Evolutionary conservation across 2,797 vertebrate genomes (phyloP), one percentile per base, ranked within the genome.

Genomic region (Leuciscus waleckii): DNA sequence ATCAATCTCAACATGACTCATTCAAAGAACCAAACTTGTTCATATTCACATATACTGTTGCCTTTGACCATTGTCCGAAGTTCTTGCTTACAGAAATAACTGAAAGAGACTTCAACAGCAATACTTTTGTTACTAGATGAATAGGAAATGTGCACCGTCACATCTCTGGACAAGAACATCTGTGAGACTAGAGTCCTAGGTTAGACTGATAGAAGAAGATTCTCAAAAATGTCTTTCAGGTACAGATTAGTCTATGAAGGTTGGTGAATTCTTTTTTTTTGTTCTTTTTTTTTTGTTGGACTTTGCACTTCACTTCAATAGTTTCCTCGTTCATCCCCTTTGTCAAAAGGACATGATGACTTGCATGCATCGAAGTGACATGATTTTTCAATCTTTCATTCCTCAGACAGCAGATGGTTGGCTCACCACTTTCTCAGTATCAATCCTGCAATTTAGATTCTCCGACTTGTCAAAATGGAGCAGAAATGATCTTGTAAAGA

Each of bases 221-320:
- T 75, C 61, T 78, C 71, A 58, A 70, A 69, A 85, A 49, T 73
- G 84, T 80, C 74, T 80, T 67, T n/a, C 81, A 88, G 73, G 73
- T 85, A 68, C 70, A 70, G 61, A 76, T 70, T 43, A 58, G 49
- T 82, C 73, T 80, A 65, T 29, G 77, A 43, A 85, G 49, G 43
- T 54, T 83, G 35, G 46, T 41, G 39, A 71, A 35, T 35, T 35
- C 4, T 35, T 35, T 35, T 35, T 35, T 32, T 16, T 49, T 16
- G 58, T 35, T 78, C 56, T 29, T 19, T 81, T 56, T 5, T 19
- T 14, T 81, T 49, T 6, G 46, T 46, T 26, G 39, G 39, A n/a
- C 56, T 63, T 79, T 78, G 56, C 56, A 78, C 56, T 68, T 13
- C 32, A 37, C 67, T 78, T 61, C 9, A 26, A 37, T 17, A 43